Evolutionary conservation across 2,113 vertebrate genomes (phyloP), one percentile per base, ranked within the genome.

Genomic region (Cebus imitator): DNA sequence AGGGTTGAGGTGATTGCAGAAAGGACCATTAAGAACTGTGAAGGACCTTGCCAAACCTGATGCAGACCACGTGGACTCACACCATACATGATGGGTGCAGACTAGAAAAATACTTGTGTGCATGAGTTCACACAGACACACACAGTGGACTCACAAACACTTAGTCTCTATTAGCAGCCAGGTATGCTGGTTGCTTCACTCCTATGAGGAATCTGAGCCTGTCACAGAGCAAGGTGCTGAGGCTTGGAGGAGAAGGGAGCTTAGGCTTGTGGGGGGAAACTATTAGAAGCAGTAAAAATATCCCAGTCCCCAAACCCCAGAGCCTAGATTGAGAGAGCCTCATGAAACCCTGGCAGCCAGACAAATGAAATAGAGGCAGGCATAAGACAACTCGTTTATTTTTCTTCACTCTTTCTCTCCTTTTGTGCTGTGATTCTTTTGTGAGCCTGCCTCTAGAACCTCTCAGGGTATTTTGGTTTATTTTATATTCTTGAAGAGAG

Each of bases 281-380:
- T 55, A 21, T 87, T 87, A 94, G 17, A 35, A 94, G 20, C 40
- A 78, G n/a, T 94, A 68, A 83, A 94, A 82, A 87, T 81, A 81
- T 72, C 21, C 30, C 64, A 90, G 45, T 52, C n/a, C 13, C 73
- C 72, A 87, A 87, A 75, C 13, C 48, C 35, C 87, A 81, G 37
- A 75, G 18, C 25, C 40, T 70, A 70, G n/a, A 75, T 50, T 81
- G 32, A 82, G 90, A 94, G 9, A 87, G 30, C 3, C 57, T 82
- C 8, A 58, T 82, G 68, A 91, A 91, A 94, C 16, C 8, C 32
- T 50, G 27, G 76, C 18, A 68, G 21, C 58, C 35, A 94, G n/a
- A 55, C 73, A 83, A 87, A 87, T 91, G 48, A 91, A 87, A 75
- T 68, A 58, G 4, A 75, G 68, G 20, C 16, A 91, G 50, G 57